These are phyloP conservation scores for Diplosoma virens DNA, from an alignment of 23 tunicate genomes.

Conservation along the genomic window DNA sequence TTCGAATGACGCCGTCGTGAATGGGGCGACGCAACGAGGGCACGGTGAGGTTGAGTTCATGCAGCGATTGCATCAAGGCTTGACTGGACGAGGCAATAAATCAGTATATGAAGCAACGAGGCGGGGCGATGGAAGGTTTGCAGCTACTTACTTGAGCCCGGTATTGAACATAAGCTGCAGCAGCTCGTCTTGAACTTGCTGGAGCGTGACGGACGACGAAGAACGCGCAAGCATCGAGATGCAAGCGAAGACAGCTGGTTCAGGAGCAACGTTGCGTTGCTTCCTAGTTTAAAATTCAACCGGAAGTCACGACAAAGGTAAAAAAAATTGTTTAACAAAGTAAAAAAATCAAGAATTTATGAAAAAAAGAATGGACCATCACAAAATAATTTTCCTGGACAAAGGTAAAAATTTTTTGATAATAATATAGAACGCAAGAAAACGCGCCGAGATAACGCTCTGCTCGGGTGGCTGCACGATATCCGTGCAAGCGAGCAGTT, in stretches of 20 bases:
- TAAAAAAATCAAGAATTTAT: not conserved
- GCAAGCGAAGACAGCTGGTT: conserved; percentile 78
- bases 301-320: too few relatives aligned
- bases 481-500: too few relatives aligned
- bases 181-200: conserved; percentile 44
- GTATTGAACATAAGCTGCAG: conserved; percentile 74
- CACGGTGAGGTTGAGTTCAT: conserved; percentile 54
- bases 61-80: conserved; percentile 72
- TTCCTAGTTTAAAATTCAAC: too few relatives aligned
- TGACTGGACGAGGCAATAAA: conserved; percentile 26
- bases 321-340: not conserved
- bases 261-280: conserved; percentile 60
- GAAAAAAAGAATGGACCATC: not conserved
- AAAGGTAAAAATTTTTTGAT: too few relatives aligned
- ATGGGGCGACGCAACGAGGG: conserved; percentile 44
- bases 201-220: conserved; percentile 28
- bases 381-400: too few relatives aligned
- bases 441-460: too few relatives aligned
- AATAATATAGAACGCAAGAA: too few relatives aligned
- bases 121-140: not conserved
- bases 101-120: not conserved
- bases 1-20: conserved; percentile 63
- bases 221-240: conserved; percentile 69
- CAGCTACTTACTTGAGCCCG: conserved; percentile 64
- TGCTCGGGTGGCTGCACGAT: too few relatives aligned